Percentiles rank a stretch among this genome's conserved stretches.
Evolutionary conservation across 2,113 vertebrate genomes (phyloP).

Genomic region (Megaleporinus macrocephalus): DNA sequence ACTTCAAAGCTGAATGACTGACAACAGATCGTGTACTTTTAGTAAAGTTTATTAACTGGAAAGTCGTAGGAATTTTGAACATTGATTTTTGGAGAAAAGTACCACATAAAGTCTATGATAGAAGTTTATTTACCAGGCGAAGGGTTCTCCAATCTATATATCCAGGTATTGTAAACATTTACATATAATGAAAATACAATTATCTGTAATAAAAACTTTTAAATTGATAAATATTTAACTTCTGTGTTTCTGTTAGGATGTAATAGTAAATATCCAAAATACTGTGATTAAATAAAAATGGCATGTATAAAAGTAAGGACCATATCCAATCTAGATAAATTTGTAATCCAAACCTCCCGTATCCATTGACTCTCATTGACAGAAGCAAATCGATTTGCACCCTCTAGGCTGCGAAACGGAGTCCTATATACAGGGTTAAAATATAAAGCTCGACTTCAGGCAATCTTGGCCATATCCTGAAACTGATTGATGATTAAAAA

Average conservation of each 20-base stretch:
- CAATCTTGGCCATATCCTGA: constrained; percentile 27
- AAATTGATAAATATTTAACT: constrained; percentile 83
- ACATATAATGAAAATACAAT: constrained; percentile 78
- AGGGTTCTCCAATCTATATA: constrained; percentile 67
- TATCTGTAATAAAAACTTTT: constrained; percentile 81
- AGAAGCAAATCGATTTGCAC: constrained; percentile 32
- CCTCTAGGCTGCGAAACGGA: constrained; percentile 18
- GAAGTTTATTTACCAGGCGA: constrained; percentile 48
- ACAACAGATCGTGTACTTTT: constrained; percentile 38
- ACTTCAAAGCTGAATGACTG: background rate
- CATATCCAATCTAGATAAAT: constrained; percentile 74
- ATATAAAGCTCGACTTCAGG: constrained; percentile 47
- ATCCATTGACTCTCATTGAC: background rate
- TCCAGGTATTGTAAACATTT: constrained; percentile 70
- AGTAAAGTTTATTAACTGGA: constrained; percentile 45
- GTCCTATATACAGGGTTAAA: constrained; percentile 41
- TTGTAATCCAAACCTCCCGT: constrained; percentile 24
- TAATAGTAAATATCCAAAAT: constrained; percentile 89
- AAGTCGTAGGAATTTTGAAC: constrained; percentile 37
- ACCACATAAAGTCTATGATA: constrained; percentile 74
- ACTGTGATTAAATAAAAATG: constrained; percentile 88
- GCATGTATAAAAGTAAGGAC: constrained; percentile 87
- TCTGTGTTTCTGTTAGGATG: constrained; percentile 78
- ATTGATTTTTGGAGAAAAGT: constrained; percentile 60
- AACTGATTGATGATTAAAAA: constrained; percentile 40